Conservation (phyloP, 1,140 invertebrate genomes). For the Gyrodactylus bullatarudis region DNA sequence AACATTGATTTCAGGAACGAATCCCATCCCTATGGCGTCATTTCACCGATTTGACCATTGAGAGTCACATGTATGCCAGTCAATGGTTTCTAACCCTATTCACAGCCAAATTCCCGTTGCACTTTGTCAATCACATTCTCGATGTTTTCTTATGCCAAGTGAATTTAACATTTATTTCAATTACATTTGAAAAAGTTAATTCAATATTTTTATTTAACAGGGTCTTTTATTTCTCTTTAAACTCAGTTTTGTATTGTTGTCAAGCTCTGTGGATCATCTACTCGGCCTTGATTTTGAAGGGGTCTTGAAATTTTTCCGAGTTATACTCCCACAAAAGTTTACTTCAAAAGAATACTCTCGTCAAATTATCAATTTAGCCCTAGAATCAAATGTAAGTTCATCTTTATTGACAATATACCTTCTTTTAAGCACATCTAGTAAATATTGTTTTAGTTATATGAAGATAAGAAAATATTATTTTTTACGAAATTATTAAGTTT, state of each 20-base stretch:
- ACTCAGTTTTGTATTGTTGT: background rate
- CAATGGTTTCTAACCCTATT: slow-evolving; percentile 98
- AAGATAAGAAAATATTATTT: too few relatives aligned
- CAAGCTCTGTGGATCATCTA: slow-evolving; percentile 54
- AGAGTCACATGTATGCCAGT: slow-evolving; percentile 93
- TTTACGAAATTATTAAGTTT: background rate
- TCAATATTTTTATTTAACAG: background rate
- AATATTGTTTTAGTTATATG: too few relatives aligned
- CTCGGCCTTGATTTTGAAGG: slow-evolving; percentile 75
- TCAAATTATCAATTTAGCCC: background rate
- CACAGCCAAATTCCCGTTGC: slow-evolving; percentile 81
- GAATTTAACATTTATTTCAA: background rate
- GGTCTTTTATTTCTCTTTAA: background rate
- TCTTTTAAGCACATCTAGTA: too few relatives aligned
- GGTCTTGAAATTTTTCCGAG: slow-evolving; percentile 56
- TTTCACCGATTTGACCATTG: slow-evolving; percentile 55
- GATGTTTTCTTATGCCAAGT: slow-evolving; percentile 23
- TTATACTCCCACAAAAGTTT: slow-evolving; percentile 21
- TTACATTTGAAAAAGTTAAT: background rate
- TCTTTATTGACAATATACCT: background rate
- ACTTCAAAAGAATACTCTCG: background rate
- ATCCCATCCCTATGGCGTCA: slow-evolving; percentile 53
- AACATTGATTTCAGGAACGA: slow-evolving; percentile 61
- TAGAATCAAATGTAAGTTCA: background rate
- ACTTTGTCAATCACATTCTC: slow-evolving; percentile 78